These are phyloP conservation scores for Paracentrotus lividus DNA, from an alignment of 53 echinoderm and acorn worm genomes.

Conservation along the genomic window DNA sequence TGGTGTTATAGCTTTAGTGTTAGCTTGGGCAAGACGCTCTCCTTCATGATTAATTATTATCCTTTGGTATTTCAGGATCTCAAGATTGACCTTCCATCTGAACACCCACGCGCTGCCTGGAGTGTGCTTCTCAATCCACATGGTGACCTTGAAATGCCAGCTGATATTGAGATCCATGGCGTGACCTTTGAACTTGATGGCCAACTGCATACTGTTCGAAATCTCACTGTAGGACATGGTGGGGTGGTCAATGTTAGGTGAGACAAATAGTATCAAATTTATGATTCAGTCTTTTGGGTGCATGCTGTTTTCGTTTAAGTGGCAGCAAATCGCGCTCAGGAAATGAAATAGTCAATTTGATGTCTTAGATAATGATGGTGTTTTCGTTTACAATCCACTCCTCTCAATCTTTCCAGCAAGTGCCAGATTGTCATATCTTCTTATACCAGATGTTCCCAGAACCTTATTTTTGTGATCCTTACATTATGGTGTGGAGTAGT, in stretches of 20 bases:
- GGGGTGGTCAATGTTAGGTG: constrained; percentile 83
- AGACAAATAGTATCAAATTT: background rate
- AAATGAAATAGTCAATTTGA: too few species aligned
- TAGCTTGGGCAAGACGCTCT: too few species aligned
- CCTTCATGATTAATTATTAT: too few species aligned
- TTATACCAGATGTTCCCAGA: too few species aligned
- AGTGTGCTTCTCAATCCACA: constrained; percentile 78
- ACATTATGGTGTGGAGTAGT: too few species aligned
- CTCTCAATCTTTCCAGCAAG: too few species aligned
- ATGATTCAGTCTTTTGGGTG: background rate
- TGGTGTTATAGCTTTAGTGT: too few species aligned
- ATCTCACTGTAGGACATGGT: constrained; percentile 86
- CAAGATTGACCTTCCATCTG: constrained; percentile 84
- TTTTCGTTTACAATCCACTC: too few species aligned
- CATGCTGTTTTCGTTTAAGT: background rate
- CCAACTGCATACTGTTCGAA: constrained; percentile 76
- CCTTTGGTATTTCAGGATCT: constrained; percentile 65
- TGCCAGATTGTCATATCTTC: too few species aligned
- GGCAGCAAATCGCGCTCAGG: too few species aligned
- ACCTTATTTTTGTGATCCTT: too few species aligned
- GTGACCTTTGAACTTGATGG: constrained; percentile 91
- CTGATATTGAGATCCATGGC: constrained; percentile 85
- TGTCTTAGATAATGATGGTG: too few species aligned
- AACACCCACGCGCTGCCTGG: constrained; percentile 87
- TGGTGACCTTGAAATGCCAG: constrained; percentile 86